phyloP scores from a whole-genome alignment of 2,113 vertebrate genomes.

The Ceratotherium simum region DNA sequence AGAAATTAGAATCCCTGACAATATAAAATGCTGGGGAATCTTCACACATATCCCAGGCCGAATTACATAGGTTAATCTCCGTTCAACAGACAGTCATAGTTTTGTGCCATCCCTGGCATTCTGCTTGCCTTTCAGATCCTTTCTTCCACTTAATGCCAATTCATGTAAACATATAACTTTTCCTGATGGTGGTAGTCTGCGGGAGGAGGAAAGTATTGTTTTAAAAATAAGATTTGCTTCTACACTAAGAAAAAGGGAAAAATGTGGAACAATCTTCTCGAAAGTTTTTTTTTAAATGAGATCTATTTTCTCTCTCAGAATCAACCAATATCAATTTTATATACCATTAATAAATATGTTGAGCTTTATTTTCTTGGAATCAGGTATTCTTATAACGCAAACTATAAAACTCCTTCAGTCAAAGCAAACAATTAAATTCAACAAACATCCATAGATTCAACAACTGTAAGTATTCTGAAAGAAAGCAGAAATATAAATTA shows the following conservation, averaged over 20 bases:
- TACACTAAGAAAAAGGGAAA: background rate
- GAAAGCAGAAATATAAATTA: background rate
- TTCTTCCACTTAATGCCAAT: background rate
- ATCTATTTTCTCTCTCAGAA: constrained; percentile 16
- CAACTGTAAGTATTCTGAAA: background rate
- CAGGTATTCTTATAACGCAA: background rate
- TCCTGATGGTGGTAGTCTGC: background rate
- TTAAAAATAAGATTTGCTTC: constrained; percentile 68
- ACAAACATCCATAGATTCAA: background rate
- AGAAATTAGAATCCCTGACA: background rate
- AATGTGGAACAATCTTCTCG: background rate
- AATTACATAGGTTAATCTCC: too few species aligned
- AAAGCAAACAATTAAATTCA: constrained; percentile 43
- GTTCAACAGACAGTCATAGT: background rate
- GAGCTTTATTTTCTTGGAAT: constrained; percentile 26
- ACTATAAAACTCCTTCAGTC: background rate
- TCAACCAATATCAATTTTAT: background rate
- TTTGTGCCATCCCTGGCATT: background rate
- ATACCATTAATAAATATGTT: background rate
- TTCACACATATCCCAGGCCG: background rate
- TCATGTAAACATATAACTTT: constrained; percentile 58
- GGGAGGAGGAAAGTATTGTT: background rate
- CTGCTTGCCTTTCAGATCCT: background rate
- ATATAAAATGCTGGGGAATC: background rate
- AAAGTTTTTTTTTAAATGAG: constrained; percentile 34